Conservation (phyloP, 2,888 invertebrate genomes). For the Acrobeloides nanus region DNA sequence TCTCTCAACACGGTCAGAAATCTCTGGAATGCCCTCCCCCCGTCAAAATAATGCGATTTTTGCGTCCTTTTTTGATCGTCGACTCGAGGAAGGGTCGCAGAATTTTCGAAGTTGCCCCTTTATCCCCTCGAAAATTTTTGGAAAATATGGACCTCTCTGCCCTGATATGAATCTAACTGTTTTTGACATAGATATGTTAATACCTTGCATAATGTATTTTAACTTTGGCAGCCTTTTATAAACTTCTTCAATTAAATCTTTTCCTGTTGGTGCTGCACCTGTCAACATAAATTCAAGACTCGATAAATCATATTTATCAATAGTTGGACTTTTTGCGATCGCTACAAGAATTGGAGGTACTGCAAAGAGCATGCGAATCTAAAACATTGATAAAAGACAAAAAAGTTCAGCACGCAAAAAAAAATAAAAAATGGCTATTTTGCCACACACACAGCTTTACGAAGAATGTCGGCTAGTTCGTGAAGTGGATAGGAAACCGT, state of each 20-base stretch:
- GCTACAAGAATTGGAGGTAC: slow-evolving; percentile 64
- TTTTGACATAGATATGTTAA: slow-evolving; percentile 6
- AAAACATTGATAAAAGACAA: too few species aligned
- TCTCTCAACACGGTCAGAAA: too few species aligned
- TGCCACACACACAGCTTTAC: too few species aligned
- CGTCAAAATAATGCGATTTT: too few species aligned
- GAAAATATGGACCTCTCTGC: slow-evolving; percentile 25
- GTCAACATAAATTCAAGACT: slow-evolving; percentile 61
- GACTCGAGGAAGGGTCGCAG: neutral
- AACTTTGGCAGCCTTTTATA: slow-evolving; percentile 9
- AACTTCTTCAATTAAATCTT: slow-evolving; percentile 18
- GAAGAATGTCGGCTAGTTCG: too few species aligned
- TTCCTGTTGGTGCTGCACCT: slow-evolving; percentile 23
- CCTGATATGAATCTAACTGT: slow-evolving; percentile 26
- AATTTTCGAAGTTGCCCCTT: slow-evolving; percentile 16
- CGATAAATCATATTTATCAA: slow-evolving; percentile 69
- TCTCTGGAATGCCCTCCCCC: too few species aligned
- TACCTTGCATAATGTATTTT: slow-evolving; percentile 12
- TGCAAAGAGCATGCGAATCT: too few species aligned
- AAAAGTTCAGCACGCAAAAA: too few species aligned
- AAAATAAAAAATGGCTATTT: too few species aligned
- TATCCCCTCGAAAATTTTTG: slow-evolving; percentile 19
- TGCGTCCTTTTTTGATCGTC: too few species aligned
- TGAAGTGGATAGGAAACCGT: too few species aligned
- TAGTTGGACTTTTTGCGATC: slow-evolving; percentile 60